Percentiles rank a stretch among this genome's conserved stretches.
Evolutionary conservation across 1,140 invertebrate species (phyloP).

Genomic region (Drosophila cardini): DNA sequence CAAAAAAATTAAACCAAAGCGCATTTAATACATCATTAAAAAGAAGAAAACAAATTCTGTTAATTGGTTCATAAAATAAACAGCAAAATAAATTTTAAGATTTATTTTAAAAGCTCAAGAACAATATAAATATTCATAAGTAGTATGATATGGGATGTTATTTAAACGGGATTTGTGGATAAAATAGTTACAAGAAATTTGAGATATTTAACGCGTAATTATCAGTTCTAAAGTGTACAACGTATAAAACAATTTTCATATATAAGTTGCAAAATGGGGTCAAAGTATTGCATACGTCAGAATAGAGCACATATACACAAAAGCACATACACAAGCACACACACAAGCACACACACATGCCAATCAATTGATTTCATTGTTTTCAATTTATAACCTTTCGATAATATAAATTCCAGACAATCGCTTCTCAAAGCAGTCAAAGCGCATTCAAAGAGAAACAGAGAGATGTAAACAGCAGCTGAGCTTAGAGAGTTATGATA

Average conservation of each 20-base stretch:
- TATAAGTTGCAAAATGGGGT: constrained; percentile 66
- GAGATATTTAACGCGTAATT: constrained; percentile 75
- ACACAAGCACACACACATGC: constrained; percentile 57
- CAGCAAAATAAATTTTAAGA: constrained; percentile 40
- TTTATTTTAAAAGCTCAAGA: constrained; percentile 3
- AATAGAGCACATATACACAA: constrained; percentile 27
- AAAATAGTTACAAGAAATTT: constrained; percentile 56
- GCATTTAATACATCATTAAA: constrained; percentile 24
- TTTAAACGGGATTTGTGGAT: constrained; percentile 18
- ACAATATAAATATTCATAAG: constrained; percentile 3
- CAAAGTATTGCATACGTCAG: constrained; percentile 73
- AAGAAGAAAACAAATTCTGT: constrained; percentile 10
- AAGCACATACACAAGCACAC: constrained; percentile 26
- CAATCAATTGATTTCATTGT: constrained; percentile 83
- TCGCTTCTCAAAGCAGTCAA: constrained; percentile 42
- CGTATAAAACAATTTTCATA: constrained; percentile 45
- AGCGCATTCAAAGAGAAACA: constrained; percentile 16
- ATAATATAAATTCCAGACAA: constrained; percentile 77
- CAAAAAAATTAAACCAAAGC: constrained; percentile 26
- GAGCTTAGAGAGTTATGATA: constrained; percentile 54
- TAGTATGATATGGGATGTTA: constrained; percentile 3
- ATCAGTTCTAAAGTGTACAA: constrained; percentile 47
- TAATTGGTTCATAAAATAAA: constrained; percentile 48
- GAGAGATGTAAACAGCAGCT: constrained; percentile 22
- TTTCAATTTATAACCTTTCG: constrained; percentile 81